Evolutionary conservation across 2,888 invertebrate genomes (phyloP), one percentile per base, ranked within the genome.

Genomic region (Junonia oenone): DNA sequence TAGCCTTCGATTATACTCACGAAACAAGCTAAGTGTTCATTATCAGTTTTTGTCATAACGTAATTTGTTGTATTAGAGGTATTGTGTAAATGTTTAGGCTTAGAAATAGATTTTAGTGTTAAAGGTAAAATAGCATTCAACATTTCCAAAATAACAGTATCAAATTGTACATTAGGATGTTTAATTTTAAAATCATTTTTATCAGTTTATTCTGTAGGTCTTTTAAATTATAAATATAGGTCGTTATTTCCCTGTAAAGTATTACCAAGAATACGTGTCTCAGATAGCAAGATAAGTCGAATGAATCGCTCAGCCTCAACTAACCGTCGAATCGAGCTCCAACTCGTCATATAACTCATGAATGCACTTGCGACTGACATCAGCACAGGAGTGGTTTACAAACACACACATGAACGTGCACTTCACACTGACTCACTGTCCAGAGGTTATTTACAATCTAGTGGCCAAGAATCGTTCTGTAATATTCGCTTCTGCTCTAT

Each of bases 341-440:
- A 68, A 66, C 52, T 55, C 56, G 65, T 58, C 68, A 65, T 66
- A 65, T 40, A 72, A 73, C 57, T 47, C 56, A 53, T 53, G 43
- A 40, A 43, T 45, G 51, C 51, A 56, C 59, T n/a, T 6, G 62
- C 69, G 63, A 69, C 65, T 71, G 75, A 73, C 74, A 75, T 72
- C 52, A 52, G 58, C 69, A 71, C 65, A 70, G 75, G 73, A 71
- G 78, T 76, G 78, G 77, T 73, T 69, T 67, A 66, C 67, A 66
- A 65, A 43, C 43, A 43, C 43, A 43, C 35, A 73, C 68, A 71
- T 68, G 68, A 68, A 55, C 64, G 62, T 73, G 75, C 78, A 81
- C 78, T 56, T 63, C 69, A 70, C 68, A 72, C 66, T 68, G 69
- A 71, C 64, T 72, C 73, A 72, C 71, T 46, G 17, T 17, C 40